Base-by-base conservation (phyloP, 2,888 invertebrate species). In the Catocala fraxini region DNA sequence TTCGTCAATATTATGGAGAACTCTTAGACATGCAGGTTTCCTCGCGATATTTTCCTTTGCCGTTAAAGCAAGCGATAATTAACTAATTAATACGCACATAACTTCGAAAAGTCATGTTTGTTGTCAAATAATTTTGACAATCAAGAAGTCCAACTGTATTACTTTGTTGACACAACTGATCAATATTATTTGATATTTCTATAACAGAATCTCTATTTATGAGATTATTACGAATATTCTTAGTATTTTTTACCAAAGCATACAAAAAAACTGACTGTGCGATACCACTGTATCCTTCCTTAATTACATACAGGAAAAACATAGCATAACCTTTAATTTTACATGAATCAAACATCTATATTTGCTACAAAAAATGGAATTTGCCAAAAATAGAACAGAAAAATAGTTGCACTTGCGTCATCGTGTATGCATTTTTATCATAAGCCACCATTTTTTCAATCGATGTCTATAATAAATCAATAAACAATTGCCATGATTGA, bases 401-500 rank as follows among this genome's bases (percentile, higher is more conserved):
- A 12, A 34, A 51, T 34, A 53, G 10, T 51, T 75, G 63, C 58
- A 64, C 49, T 58, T 59, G 57, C 76, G 56, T 75, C 63, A 71
- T 68, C 52, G 13, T 15, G 47, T 47, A 62, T 70, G 60, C 69
- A 69, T 75, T 69, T 75, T 69, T 51, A 57, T 54, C 72, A 63
- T 66, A 64, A 41, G 34, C 41, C 61, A 71, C 67, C 56, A 70
- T 78, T 72, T 78, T 75, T 76, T 68, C 5, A 59, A 61, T 53
- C 55, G 6, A 48, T 25, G 13, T 56, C 73, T 68, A 71, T 56
- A 73, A 72, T 79, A 81, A 80, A 75, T 75, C 77, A 71, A 70
- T 68, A 69, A 75, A 76, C 77, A 73, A 81, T 79, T 75, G 79
- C 65, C 60, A 61, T 73, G 79, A 80, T 75, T 83, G 83, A 85